phyloP scores from a whole-genome alignment of 1,140 invertebrate species.

The Colletes latitarsis region DNA sequence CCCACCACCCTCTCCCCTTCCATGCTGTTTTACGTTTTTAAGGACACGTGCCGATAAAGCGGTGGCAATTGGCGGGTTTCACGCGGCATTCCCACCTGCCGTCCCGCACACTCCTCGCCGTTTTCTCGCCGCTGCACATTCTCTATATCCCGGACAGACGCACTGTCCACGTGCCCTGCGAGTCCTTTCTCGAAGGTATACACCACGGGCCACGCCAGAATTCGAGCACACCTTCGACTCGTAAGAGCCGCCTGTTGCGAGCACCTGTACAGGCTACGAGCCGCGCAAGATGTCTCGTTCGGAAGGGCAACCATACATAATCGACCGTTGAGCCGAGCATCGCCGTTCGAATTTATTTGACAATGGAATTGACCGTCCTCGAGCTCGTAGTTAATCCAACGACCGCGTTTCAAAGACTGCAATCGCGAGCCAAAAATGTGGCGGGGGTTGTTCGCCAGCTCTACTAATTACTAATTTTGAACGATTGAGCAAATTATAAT shows the following conservation, averaged over 20 bases:
- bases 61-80: conserved; percentile 63
- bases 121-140: conserved; percentile 36
- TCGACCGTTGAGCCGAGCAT: conserved; percentile 17
- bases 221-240: conserved; percentile 55
- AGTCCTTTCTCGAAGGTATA: conserved; percentile 50
- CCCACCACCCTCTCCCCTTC: not conserved
- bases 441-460: no score
- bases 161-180: conserved; percentile 57
- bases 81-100: conserved; percentile 61
- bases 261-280: conserved; percentile 61
- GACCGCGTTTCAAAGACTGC: not conserved
- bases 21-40: conserved; percentile 24
- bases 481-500: no score
- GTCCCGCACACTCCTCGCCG: conserved; percentile 17
- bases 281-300: conserved; percentile 62
- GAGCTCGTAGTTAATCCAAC: no score
- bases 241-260: conserved; percentile 65
- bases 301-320: conserved; percentile 29
- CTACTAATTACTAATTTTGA: no score
- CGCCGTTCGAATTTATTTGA: not conserved
- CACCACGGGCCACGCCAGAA: conserved; percentile 48
- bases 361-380: not conserved
- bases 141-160: conserved; percentile 15
- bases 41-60: conserved; percentile 58
- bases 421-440: not conserved